Percentiles rank a stretch among this genome's conserved stretches.
These are phyloP conservation scores for Standfussiana lucernea DNA, from an alignment of 2,888 invertebrate genomes.

Conservation along the genomic window DNA sequence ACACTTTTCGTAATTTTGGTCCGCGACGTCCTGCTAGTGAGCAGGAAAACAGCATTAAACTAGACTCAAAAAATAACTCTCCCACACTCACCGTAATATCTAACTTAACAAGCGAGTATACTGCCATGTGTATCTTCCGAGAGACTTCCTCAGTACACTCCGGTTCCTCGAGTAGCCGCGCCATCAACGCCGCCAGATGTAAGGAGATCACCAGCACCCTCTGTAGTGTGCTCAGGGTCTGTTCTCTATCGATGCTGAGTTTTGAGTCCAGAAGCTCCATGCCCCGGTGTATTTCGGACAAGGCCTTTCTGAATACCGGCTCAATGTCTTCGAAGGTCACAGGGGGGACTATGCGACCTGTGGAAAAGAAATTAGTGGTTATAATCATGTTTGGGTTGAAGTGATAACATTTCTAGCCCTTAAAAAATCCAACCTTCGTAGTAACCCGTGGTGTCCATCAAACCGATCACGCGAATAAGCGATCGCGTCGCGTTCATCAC, in stretches of 20 bases:
- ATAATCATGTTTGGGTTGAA: neutral
- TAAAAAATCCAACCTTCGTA: neutral
- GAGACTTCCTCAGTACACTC: conserved; percentile 88
- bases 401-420: neutral
- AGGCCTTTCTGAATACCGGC: conserved; percentile 95
- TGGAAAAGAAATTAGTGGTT: conserved; percentile 8
- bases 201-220: conserved; percentile 96
- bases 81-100: conserved; percentile 90
- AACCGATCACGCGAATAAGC: neutral
- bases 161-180: conserved; percentile 91
- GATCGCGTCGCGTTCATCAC: neutral
- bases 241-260: conserved; percentile 93
- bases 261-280: conserved; percentile 91
- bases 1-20: neutral
- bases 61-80: neutral
- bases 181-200: conserved; percentile 95
- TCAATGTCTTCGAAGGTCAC: conserved; percentile 96
- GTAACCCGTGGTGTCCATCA: neutral
- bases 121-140: conserved; percentile 92
- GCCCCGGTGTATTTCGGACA: conserved; percentile 93
- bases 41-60: neutral
- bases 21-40: neutral
- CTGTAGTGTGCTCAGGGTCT: conserved; percentile 93
- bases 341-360: conserved; percentile 94
- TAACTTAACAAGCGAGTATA: conserved; percentile 94